Evolutionary conservation across 2,113 vertebrate genomes (phyloP).

Genomic region (Lepus europaeus): DNA sequence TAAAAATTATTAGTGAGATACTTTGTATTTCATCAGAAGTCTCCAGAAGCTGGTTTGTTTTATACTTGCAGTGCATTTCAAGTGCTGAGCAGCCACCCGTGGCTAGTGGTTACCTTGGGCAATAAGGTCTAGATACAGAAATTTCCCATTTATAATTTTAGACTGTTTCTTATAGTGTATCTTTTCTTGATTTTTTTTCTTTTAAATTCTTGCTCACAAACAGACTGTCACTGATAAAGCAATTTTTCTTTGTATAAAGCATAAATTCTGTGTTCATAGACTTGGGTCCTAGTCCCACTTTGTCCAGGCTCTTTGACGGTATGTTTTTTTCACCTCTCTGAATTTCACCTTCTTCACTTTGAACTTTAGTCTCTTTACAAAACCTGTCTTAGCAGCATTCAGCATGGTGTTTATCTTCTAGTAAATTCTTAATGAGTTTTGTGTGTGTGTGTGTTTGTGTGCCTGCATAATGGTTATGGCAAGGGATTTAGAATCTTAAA

Average conservation of each 20-base stretch:
- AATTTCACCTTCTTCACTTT: not conserved
- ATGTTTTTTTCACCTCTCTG: not conserved
- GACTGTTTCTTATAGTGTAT: not conserved
- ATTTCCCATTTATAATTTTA: not conserved
- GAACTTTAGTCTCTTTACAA: not conserved
- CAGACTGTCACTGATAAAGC: not conserved
- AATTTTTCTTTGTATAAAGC: not conserved
- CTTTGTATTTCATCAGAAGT: not conserved
- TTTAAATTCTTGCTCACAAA: not conserved
- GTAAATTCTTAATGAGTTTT: not conserved
- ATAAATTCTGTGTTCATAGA: not conserved
- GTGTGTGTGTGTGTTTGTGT: not conserved
- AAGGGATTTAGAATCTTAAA: not conserved
- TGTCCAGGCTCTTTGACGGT: not conserved
- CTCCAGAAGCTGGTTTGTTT: not conserved
- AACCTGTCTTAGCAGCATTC: not conserved
- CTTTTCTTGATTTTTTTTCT: not conserved
- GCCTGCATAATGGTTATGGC: not conserved
- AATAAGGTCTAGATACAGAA: not conserved
- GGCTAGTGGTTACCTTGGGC: not conserved
- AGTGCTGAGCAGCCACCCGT: not conserved
- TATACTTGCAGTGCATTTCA: not conserved
- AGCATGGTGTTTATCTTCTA: not conserved
- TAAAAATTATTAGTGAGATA: not conserved
- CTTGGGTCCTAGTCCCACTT: not conserved